phyloP scores from a whole-genome alignment of 2,888 invertebrate species.

The Lucinisca nassula region DNA sequence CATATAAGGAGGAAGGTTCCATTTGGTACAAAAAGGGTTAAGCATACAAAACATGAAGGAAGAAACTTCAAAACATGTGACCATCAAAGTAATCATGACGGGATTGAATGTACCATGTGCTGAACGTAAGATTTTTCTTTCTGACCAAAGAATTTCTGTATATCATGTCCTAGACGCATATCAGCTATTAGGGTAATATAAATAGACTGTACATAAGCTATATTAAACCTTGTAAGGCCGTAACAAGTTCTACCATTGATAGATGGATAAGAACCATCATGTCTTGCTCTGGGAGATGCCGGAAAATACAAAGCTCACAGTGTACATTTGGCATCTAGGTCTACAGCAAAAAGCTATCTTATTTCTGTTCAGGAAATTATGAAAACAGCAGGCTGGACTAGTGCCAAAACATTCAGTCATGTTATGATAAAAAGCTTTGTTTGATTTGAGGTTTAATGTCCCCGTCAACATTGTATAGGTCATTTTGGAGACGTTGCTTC shows the following conservation, averaged over 20 bases:
- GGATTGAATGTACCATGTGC: neutral
- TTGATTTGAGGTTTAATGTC: too few species aligned
- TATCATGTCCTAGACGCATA: neutral
- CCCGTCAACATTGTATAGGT: too few species aligned
- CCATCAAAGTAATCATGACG: neutral
- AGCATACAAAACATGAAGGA: neutral
- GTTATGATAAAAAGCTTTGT: too few species aligned
- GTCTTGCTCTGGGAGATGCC: neutral
- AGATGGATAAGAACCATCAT: neutral
- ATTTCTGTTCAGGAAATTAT: neutral
- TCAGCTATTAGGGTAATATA: neutral
- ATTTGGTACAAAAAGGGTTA: too few species aligned
- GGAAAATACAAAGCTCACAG: neutral
- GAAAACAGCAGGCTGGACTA: neutral
- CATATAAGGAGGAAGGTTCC: too few species aligned
- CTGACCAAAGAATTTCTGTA: neutral
- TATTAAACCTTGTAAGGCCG: neutral
- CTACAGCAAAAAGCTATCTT: neutral
- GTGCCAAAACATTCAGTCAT: neutral
- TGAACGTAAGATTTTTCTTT: neutral
- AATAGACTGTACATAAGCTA: neutral
- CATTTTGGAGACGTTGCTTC: too few species aligned
- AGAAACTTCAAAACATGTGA: neutral
- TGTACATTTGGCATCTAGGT: neutral
- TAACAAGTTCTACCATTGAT: neutral